Evolutionary conservation across 2,888 invertebrate genomes (phyloP), one percentile per base, ranked within the genome.

Genomic region (Polymixis lichenea): DNA sequence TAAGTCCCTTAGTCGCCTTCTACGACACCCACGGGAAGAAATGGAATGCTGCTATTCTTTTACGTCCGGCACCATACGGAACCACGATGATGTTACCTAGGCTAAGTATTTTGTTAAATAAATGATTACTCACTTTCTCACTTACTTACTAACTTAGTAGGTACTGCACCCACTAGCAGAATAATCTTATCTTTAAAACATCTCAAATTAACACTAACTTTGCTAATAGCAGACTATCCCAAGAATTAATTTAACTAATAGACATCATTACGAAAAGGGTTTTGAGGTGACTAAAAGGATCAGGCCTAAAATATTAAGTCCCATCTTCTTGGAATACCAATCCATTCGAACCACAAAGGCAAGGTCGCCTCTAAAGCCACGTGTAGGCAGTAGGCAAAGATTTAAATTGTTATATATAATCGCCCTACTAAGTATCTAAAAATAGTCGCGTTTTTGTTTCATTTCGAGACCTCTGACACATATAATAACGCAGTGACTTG

Each of bases 271-370:
- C 2, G 9, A 80, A 60, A 72, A 46, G 17, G 25, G 13, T 53
- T 80, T 60, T 25, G 3, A 17, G 25, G 32, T 22, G 2, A 32
- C 49, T 78, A 32, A 46, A 60, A 25, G 9, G 22, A 22, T 22
- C 11, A 25, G 55, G 3, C 13, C 46, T 49, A 15, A 49, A 77
- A 28, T 51, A 43, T 78, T 15, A 58, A 28, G 17, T 32, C 17
- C 58, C 28, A n/a, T 43, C 2, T 72, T 73, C 53, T 53, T 60
- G 15, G 51, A 80, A 80, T 25, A 32, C 3, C 15, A 32, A 46
- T 60, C 32, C 32, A 60, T 25, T 46, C 0, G 19, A 17, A 25
- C 7, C 19, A 60, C 51, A 58, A 43, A 71, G 11, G 25, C 17
- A 15, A 0, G 13, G 25, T 25, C 17, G 19, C 28, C 5, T 78